A percentile compares a stretch with the other conserved stretches of the same genome.
These are phyloP conservation scores for Hydrozoanthus gracilis DNA, from an alignment of 92 coral and sea anemone species.

Conservation along the genomic window DNA sequence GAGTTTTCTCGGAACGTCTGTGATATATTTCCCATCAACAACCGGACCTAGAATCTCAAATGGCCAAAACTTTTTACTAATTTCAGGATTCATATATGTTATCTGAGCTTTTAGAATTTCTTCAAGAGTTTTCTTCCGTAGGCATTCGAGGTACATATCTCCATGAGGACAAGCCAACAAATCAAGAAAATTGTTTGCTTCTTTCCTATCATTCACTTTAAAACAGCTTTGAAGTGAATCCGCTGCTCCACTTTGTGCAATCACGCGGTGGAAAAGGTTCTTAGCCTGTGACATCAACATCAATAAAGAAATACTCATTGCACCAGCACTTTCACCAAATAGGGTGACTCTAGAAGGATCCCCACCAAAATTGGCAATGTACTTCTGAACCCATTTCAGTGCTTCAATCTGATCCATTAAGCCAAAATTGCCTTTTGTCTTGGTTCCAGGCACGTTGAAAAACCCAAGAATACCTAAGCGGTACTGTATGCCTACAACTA, in stretches of 20 bases:
- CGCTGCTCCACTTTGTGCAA: slow-evolving; percentile 49
- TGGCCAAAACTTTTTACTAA: slow-evolving; percentile 6
- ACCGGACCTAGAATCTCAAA: background rate
- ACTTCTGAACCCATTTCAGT: slow-evolving; percentile 54
- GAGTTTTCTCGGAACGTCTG: slow-evolving; percentile 34
- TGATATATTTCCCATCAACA: slow-evolving; percentile 54
- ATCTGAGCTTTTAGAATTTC: slow-evolving; percentile 27
- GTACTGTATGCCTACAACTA: slow-evolving; percentile 72
- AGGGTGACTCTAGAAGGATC: slow-evolving; percentile 49
- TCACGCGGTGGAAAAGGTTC: slow-evolving; percentile 47
- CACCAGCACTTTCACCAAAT: slow-evolving; percentile 57
- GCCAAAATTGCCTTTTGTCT: slow-evolving; percentile 71
- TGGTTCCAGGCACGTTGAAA: slow-evolving; percentile 72
- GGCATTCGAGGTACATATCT: background rate
- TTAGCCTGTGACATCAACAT: slow-evolving; percentile 49
- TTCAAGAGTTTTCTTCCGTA: slow-evolving; percentile 4
- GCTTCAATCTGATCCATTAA: slow-evolving; percentile 70
- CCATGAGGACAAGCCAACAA: background rate
- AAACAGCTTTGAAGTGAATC: slow-evolving; percentile 10
- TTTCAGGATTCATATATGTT: background rate
- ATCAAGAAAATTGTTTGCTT: background rate
- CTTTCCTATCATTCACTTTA: background rate
- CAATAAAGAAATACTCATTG: slow-evolving; percentile 34
- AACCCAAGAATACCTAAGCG: slow-evolving; percentile 80
- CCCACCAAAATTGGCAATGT: slow-evolving; percentile 54